Evolutionary conservation across 2,888 invertebrate genomes (phyloP).

Genomic region (Thereva unica): DNA sequence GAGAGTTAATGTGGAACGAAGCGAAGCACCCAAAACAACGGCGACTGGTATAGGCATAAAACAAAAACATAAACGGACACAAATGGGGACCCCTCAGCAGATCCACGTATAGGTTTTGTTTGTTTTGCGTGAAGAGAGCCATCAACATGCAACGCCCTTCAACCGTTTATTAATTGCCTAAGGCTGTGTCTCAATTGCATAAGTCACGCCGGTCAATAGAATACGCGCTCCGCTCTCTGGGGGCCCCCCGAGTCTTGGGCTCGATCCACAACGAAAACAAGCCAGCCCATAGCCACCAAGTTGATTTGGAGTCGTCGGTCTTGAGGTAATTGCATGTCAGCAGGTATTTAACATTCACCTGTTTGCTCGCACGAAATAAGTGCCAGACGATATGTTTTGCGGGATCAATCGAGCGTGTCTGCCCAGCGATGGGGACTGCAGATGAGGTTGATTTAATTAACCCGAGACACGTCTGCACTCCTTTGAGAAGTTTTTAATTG

Average conservation of each 20-base stretch:
- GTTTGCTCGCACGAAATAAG: conserved; percentile 23
- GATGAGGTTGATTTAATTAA: no score
- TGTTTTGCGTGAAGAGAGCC: conserved; percentile 32
- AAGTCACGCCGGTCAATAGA: no score
- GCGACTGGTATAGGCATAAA: neutral
- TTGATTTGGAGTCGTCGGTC: conserved; percentile 12
- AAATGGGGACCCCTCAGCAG: conserved; percentile 27
- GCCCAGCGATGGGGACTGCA: neutral
- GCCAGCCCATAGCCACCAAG: neutral
- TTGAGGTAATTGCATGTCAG: conserved; percentile 34
- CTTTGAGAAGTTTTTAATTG: no score
- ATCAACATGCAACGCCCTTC: conserved; percentile 35
- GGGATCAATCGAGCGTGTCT: neutral
- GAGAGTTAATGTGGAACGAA: conserved; percentile 10
- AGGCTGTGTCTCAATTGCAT: conserved; percentile 28
- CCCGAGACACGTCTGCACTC: no score
- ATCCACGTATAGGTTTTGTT: conserved; percentile 23
- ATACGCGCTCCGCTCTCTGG: no score
- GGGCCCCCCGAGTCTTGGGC: no score
- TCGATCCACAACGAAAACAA: neutral
- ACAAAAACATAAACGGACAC: conserved; percentile 9
- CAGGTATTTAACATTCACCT: conserved; percentile 34
- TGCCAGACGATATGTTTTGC: conserved; percentile 21
- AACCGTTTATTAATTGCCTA: conserved; percentile 32
- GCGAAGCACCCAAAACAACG: conserved; percentile 25